phyloP scores from a whole-genome alignment of 2,113 vertebrate genomes.

The Prionailurus bengalensis region DNA sequence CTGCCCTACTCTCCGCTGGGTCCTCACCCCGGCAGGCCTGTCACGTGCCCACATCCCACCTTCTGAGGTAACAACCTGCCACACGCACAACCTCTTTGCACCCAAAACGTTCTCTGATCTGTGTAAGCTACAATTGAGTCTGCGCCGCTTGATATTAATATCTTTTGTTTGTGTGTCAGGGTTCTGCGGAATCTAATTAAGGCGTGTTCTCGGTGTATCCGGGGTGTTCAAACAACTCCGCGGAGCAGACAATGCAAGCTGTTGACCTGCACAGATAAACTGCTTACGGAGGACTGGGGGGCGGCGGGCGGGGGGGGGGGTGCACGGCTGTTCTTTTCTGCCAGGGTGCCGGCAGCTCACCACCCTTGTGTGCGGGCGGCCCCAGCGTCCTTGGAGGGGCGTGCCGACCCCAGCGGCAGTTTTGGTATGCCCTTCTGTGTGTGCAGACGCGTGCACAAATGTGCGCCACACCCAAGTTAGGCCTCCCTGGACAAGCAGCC shows the following conservation, averaged over 20 bases:
- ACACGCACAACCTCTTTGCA: constrained; percentile 82
- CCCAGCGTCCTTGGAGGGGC: background rate
- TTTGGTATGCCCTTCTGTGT: background rate
- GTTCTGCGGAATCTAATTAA: constrained; percentile 89
- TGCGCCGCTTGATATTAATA: constrained; percentile 85
- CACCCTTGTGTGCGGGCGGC: rapidly evolving
- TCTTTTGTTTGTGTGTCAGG: constrained; percentile 88
- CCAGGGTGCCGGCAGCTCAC: background rate
- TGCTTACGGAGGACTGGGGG: constrained; percentile 71
- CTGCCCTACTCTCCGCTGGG: rapidly evolving
- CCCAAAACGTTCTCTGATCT: constrained; percentile 85
- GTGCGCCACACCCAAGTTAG: rapidly evolving
- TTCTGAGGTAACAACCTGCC: constrained; percentile 83
- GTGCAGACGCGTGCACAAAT: too few relatives aligned
- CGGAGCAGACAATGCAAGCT: constrained; percentile 81
- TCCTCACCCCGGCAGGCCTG: background rate
- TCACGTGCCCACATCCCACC: constrained; percentile 13
- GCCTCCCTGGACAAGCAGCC: background rate
- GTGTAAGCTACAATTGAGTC: constrained; percentile 85
- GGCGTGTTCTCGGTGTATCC: constrained; percentile 86
- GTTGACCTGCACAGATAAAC: constrained; percentile 86
- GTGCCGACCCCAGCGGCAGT: background rate
- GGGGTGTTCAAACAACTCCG: constrained; percentile 86
- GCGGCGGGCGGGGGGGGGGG: background rate
- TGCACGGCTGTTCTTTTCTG: constrained; percentile 62